phyloP scores from a whole-genome alignment of 92 coral and sea anemone genomes.

The Phenganax marumi region DNA sequence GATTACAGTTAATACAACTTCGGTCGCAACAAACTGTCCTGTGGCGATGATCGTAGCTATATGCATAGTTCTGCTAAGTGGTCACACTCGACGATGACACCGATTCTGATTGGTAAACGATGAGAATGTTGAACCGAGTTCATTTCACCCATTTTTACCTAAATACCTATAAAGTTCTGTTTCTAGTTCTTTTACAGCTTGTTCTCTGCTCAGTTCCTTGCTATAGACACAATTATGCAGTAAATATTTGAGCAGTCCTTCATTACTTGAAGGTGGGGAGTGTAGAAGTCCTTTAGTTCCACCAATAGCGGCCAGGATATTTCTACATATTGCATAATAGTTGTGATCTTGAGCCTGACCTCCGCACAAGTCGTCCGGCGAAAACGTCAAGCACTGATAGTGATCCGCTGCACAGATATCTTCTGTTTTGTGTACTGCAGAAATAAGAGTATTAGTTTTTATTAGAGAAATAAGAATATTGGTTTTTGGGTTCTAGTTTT shows the following conservation, averaged over 20 bases:
- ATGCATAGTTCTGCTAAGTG: too few species aligned
- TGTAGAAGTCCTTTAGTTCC: slow-evolving; percentile 68
- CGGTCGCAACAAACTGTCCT: too few species aligned
- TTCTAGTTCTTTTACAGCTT: slow-evolving; percentile 40
- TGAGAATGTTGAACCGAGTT: background rate
- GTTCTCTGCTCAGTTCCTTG: slow-evolving; percentile 36
- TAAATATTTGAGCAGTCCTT: background rate
- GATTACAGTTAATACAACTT: too few species aligned
- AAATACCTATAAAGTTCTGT: slow-evolving; percentile 14
- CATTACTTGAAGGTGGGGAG: slow-evolving; percentile 52
- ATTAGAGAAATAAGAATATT: background rate
- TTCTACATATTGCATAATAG: slow-evolving; percentile 75
- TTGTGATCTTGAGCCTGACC: slow-evolving; percentile 78
- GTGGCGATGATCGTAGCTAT: too few species aligned
- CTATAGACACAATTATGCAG: slow-evolving; percentile 48
- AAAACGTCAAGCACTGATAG: slow-evolving; percentile 61
- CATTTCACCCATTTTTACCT: background rate
- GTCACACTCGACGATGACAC: too few species aligned
- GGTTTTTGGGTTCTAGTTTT: too few species aligned
- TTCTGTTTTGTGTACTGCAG: slow-evolving; percentile 30
- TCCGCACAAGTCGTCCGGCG: slow-evolving; percentile 69
- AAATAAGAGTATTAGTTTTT: background rate
- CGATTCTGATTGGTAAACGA: background rate
- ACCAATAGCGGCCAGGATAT: slow-evolving; percentile 62
- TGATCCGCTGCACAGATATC: slow-evolving; percentile 52